A percentile compares a stretch with the other conserved stretches of the same genome.
These are phyloP conservation scores for Limnephilus auricula DNA, from an alignment of 2,888 invertebrate genomes.

Conservation along the genomic window DNA sequence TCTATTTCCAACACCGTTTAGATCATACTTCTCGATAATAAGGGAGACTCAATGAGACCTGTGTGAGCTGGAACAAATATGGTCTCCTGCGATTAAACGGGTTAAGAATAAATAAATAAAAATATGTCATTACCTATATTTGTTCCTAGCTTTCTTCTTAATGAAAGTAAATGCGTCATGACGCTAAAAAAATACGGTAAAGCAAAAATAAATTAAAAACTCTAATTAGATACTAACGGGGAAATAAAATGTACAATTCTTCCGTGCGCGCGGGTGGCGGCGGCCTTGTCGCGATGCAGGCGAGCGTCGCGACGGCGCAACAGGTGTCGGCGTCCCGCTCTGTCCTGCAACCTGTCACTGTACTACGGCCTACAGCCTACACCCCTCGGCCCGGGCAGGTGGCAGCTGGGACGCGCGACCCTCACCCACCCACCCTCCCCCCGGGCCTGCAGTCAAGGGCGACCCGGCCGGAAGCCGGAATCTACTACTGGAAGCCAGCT, in stretches of 20 bases:
- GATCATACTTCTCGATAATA: no score
- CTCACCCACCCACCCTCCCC: neutral
- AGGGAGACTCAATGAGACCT: no score
- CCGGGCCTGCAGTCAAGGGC: conserved; percentile 27
- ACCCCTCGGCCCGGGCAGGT: conserved; percentile 6
- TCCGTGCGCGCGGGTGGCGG: neutral
- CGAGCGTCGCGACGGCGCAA: conserved; percentile 58
- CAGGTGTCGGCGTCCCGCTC: conserved; percentile 53
- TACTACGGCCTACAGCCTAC: neutral
- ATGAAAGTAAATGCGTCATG: no score
- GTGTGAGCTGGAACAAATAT: no score
- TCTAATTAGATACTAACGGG: no score
- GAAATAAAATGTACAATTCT: neutral
- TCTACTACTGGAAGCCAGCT: no score
- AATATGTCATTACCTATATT: no score
- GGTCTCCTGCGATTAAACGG: no score
- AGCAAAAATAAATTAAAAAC: neutral
- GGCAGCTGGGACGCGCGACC: neutral
- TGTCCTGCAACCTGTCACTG: conserved; percentile 13
- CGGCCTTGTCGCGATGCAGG: neutral
- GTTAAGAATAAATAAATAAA: no score
- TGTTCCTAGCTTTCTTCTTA: no score
- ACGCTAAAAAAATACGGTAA: neutral
- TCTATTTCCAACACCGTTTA: no score
- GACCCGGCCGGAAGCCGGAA: conserved; percentile 23